Evolutionary conservation across 2,797 vertebrate genomes (phyloP).

Genomic region (Clangula hyemalis): DNA sequence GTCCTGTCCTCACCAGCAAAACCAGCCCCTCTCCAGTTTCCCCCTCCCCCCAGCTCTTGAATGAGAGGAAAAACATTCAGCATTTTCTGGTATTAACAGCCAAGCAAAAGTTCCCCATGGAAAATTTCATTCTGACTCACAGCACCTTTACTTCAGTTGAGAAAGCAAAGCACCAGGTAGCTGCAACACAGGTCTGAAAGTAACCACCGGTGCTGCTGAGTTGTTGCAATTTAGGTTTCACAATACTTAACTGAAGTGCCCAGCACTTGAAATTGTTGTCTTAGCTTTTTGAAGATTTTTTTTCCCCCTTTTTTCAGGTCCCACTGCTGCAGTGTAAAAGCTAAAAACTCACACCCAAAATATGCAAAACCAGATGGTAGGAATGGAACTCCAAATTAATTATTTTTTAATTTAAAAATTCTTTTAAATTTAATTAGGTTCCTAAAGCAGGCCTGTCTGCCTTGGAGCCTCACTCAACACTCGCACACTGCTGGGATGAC

Average conservation of each 20-base stretch:
- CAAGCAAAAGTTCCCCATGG: background rate
- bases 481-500: background rate
- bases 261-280: background rate
- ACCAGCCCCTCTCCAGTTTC: too few relatives aligned
- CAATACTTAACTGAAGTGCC: background rate
- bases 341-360: slow-evolving; percentile 1
- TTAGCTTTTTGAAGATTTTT: slow-evolving; percentile 9
- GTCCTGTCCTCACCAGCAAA: accelerated
- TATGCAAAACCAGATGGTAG: background rate
- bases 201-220: background rate
- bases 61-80: background rate
- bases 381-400: slow-evolving; percentile 19
- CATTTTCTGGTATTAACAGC: background rate
- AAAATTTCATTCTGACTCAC: slow-evolving; percentile 3
- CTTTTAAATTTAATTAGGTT: background rate
- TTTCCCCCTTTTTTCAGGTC: background rate
- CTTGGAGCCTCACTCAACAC: background rate
- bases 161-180: background rate
- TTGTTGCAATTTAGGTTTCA: slow-evolving; percentile 8
- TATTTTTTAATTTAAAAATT: slow-evolving; percentile 31
- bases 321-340: background rate
- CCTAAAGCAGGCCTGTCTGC: background rate
- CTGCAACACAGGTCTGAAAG: background rate
- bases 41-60: background rate
- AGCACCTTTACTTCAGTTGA: background rate